Evolutionary conservation across 2,888 invertebrate species (phyloP), one percentile per base, ranked within the genome.

Genomic region (Drosophila lutescens): DNA sequence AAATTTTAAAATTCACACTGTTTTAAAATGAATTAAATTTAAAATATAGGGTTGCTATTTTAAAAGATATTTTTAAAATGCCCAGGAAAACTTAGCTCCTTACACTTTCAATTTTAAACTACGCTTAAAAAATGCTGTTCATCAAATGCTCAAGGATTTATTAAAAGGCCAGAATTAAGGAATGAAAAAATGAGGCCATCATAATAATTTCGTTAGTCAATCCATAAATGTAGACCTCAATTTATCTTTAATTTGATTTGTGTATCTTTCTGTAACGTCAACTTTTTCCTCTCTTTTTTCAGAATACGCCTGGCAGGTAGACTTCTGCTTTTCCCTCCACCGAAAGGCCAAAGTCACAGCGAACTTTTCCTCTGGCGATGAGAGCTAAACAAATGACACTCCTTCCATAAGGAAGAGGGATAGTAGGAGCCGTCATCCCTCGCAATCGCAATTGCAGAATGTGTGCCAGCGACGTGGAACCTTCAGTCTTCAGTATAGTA

Each of bases 361-460:
- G 26, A 67, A 40, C n/a, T 47, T 47, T n/a, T 26, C 34, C n/a
- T 40, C 23, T 47, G 54, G 65, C 65, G 65, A 68, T 54, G 69
- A 66, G 46, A 66, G 65, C 69, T 54, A 68, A 68, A 53, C 65
- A 66, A 54, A 66, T 68, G 65, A 34, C 44, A 65, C 50, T 34
- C 54, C 54, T 66, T 68, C 46, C 40, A 54, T 66, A 54, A 53
- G 54, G 53, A 40, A 40, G 23, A 54, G 69, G 38, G 54, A 40
- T 32, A 46, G 69, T 23, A 46, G 69, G 32, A 47, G 53, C 26
- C 53, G 53, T 68, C 68, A 23, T 15, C 36, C 67, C 17, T 8
- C 34, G 57, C 38, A 53, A 57, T 59, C 58, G 59, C 58, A 60
- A 65, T 40, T 34, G 43, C 43, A 51, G 66, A 44, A 65, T 65